Evolutionary conservation across 35 echinoderm and acorn worm species (phyloP), one percentile per base, ranked within the genome.

Genomic region (Ophioderma brevispina): DNA sequence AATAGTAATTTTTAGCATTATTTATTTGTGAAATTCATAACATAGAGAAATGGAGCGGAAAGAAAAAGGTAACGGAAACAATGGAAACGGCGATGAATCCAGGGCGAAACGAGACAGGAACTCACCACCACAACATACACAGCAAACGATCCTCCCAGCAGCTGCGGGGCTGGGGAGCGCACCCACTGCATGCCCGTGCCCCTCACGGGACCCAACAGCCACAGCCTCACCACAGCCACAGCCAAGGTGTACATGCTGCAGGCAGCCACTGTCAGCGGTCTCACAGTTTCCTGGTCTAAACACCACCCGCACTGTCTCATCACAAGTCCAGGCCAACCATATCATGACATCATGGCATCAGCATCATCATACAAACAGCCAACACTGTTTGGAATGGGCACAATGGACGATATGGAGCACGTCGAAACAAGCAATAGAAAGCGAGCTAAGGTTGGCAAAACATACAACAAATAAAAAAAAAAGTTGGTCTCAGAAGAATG

Each of bases 1-100:
- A n/a, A n/a, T n/a, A n/a, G n/a, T n/a, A n/a, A n/a, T n/a, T n/a
- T n/a, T n/a, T n/a, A n/a, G n/a, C n/a, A n/a, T n/a, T n/a, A n/a
- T n/a, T n/a, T n/a, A n/a, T n/a, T n/a, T n/a, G n/a, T n/a, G n/a
- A n/a, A n/a, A n/a, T n/a, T n/a, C n/a, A n/a, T n/a, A n/a, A n/a
- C n/a, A n/a, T n/a, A 46, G 17, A 70, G 59, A 21, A 33, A 97
- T 97, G 95, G 95, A 97, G 19, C 83, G 83, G 18, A 85, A 85
- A 50, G 92, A 92, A 55, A 97, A 97, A 37, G 95, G 94, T 77
- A 97, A 92, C 36, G 92, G 94, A 32, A 79, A 64, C 33, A 85
- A 78, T 52, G 76, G 84, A 28, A 92, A 84, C 80, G 89, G 85
- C 32, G 95, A 97, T 85, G 92, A 91, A 46, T 40, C 77, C 19